phyloP scores from a whole-genome alignment of 1,140 invertebrate species.

The Yoshiicerus persimilis region DNA sequence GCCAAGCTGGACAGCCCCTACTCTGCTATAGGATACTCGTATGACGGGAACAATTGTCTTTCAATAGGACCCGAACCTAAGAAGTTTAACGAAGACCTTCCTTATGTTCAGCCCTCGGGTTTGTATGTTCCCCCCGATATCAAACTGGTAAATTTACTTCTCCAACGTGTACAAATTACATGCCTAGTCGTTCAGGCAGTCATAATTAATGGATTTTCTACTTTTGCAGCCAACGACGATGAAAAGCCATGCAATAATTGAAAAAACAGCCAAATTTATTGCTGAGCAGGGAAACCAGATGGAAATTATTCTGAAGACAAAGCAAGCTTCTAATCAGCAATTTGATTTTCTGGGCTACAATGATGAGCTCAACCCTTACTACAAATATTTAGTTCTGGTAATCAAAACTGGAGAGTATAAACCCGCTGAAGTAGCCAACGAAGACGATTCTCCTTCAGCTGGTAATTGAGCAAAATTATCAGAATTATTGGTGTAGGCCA shows the following conservation, averaged over 20 bases:
- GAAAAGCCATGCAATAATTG: constrained; percentile 91
- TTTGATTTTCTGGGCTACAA: constrained; percentile 92
- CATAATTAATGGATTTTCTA: constrained; percentile 57
- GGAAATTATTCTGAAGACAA: constrained; percentile 97
- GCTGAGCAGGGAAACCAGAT: constrained; percentile 91
- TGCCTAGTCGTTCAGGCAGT: too few species aligned
- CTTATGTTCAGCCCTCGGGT: constrained; percentile 68
- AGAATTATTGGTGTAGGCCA: too few species aligned
- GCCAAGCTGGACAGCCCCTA: not conserved
- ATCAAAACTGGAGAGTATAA: constrained; percentile 79
- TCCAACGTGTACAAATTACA: too few species aligned
- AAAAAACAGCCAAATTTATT: constrained; percentile 94
- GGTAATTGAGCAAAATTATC: not conserved
- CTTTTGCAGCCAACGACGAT: constrained; percentile 72
- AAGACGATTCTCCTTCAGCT: constrained; percentile 12
- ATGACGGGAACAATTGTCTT: constrained; percentile 22
- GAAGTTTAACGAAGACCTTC: constrained; percentile 64
- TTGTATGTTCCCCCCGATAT: constrained; percentile 73
- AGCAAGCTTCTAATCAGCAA: constrained; percentile 89
- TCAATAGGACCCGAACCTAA: constrained; percentile 40
- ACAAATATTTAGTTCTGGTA: constrained; percentile 75
- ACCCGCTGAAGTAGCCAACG: not conserved
- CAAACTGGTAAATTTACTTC: constrained; percentile 58
- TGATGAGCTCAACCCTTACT: constrained; percentile 82
- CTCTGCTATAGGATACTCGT: constrained; percentile 28